A percentile compares a stretch with the other conserved stretches of the same genome.
Evolutionary conservation across 30 jellyfish, hydroid and myxozoan genomes (phyloP).

Genomic region (Hydra vulgaris): DNA sequence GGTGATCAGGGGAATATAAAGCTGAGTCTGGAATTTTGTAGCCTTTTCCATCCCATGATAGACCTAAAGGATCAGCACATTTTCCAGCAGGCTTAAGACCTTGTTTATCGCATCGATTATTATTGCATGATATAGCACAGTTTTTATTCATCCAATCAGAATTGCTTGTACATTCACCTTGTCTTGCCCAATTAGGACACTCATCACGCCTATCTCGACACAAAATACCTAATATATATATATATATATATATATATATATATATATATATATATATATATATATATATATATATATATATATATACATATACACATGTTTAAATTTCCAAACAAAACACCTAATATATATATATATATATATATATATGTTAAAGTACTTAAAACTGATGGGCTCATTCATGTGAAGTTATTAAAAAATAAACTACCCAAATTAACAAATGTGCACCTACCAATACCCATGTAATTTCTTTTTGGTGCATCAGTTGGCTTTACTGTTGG

Average conservation of each 20-base stretch:
- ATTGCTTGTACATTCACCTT: conserved; percentile 72
- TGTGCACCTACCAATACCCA: conserved; percentile 35
- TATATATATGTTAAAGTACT: no score
- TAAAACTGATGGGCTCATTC: no score
- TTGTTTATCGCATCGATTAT: conserved; percentile 57
- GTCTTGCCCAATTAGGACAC: conserved; percentile 75
- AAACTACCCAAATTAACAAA: no score
- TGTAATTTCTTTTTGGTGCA: conserved; percentile 19
- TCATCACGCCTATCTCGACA: conserved; percentile 61
- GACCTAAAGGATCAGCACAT: conserved; percentile 80
- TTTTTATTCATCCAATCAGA: conserved; percentile 84
- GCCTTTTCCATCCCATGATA: conserved; percentile 67
- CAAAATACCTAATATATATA: conserved; percentile 59
- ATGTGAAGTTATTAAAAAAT: no score
- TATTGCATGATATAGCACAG: conserved; percentile 79
- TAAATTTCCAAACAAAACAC: no score
- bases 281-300: no score
- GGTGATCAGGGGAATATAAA: conserved; percentile 42
- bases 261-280: no score
- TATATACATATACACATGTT: no score
- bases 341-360: no score
- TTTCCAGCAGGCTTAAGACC: conserved; percentile 69
- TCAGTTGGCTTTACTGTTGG: neutral
- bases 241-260: no score
- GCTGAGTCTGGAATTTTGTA: conserved; percentile 73